Evolutionary conservation across 2,797 vertebrate species (phyloP), one percentile per base, ranked within the genome.

Genomic region (Silurus lanzhouensis): DNA sequence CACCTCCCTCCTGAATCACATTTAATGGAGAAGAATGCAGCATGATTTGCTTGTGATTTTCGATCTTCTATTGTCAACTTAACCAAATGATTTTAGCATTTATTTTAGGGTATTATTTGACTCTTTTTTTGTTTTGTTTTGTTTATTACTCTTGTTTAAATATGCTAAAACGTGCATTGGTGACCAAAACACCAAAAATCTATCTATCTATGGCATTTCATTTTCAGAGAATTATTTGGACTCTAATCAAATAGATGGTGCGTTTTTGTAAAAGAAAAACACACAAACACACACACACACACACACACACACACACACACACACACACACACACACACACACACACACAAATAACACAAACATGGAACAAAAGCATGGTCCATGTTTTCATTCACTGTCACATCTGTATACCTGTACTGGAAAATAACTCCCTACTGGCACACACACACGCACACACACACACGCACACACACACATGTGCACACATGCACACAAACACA

Each of bases 401-500:
- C 83, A 55, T 38, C 72, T 72, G 76, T 74, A 46, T 66, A 70
- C n/a, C 58, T 57, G 57, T 81, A 76, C 15, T 57, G 67, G 63
- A 52, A 84, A 81, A 74, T 55, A 67, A 75, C 8, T 27, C 81
- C 19, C 76, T 79, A 87, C 86, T 83, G 87, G 87, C 67, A 86
- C 66, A 71, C 68, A 57, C 38, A 64, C 81, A 86, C 82, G 64
- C 27, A 68, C 66, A 67, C 66, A 67, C 13, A 7, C 66, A 67
- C 25, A 67, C 66, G 31, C 27, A 67, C 66, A 67, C 82, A 87
- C 83, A 80, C 71, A 74, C 46, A 87, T 70, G 86, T 63, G 57
- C 71, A 55, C 58, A 75, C 85, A 88, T 82, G 61, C 74, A 79
- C 60, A 67, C 83, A 91, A 84, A 89, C 78, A 86, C 86, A 89